Evolutionary conservation across 2,113 vertebrate species (phyloP), one percentile per base, ranked within the genome.

Genomic region (Telmatochromis brachygnathus): DNA sequence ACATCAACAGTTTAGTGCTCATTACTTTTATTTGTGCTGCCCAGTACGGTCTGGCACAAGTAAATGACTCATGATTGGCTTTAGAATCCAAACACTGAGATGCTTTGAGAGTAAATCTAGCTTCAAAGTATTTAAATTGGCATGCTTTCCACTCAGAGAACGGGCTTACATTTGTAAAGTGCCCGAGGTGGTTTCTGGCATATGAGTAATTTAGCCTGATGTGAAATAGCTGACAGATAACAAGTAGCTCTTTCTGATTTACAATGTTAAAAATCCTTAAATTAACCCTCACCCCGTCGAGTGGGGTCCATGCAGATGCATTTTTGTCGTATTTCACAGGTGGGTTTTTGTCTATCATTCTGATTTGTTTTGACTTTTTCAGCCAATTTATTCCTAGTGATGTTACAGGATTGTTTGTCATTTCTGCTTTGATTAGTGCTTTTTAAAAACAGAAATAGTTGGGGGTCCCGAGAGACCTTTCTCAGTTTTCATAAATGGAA

Each of bases 101-200:
- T 70, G 35, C 60, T 83, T 58, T 3, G 4, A 17, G 23, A 86
- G 60, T 83, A 88, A 92, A 84, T 70, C 55, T 86, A 47, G 45
- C 73, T 77, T 77, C 73, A 77, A 70, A 87, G 60, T 70, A 60
- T 86, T 87, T 86, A n/a, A 88, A n/a, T 77, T 88, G 70, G 79
- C 73, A 51, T 28, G 26, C 83, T 84, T 87, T 88, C 68, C 37
- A 80, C 37, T 75, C 37, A 62, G 62, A 33, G 68, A 82, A 65
- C 11, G 11, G 45, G 17, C 60, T 77, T 47, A 58, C 14, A 26
- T 83, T 77, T 65, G 75, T 77, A 54, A 70, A 82, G 33, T 60
- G 83, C 86, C 86, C 6, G 65, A 79, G 84, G 86, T 68, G 49
- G 3, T 82, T 88, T 90, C 30, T 89, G 75, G 26, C 33, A 23